These are phyloP conservation scores for Hydractinia symbiolongicarpus DNA, from an alignment of 30 jellyfish, hydroid and myxozoan species.

Conservation along the genomic window DNA sequence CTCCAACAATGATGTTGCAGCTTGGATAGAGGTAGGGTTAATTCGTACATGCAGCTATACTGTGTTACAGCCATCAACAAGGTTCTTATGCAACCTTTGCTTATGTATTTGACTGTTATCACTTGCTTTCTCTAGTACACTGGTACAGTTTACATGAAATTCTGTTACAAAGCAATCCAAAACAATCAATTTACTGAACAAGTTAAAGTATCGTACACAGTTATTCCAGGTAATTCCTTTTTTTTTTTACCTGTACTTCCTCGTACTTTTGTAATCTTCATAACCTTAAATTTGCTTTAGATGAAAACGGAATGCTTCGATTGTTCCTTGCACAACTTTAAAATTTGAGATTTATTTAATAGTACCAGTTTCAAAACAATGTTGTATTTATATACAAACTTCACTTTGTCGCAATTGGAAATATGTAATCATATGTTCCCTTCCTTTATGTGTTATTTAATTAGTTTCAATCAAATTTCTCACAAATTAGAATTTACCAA, in stretches of 20 bases:
- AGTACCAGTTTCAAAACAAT: too few relatives aligned
- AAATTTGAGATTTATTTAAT: not conserved
- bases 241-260: not conserved
- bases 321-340: not conserved
- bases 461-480: not conserved
- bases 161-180: not conserved
- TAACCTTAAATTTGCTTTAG: too few relatives aligned
- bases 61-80: not conserved
- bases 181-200: not conserved
- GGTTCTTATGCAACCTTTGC: not conserved
- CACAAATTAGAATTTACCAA: not conserved
- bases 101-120: not conserved
- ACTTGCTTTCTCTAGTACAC: slow-evolving; percentile 1
- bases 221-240: not conserved
- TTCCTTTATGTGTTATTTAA: not conserved
- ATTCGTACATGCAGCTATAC: not conserved
- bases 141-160: not conserved
- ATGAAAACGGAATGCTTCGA: too few relatives aligned
- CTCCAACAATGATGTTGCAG: not conserved
- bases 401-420: not conserved
- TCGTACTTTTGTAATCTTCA: too few relatives aligned
- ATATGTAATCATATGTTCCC: not conserved
- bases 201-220: not conserved
- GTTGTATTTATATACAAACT: too few relatives aligned
- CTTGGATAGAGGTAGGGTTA: not conserved